Conservation (phyloP, 2,113 vertebrate species). For the Neotoma lepida region DNA sequence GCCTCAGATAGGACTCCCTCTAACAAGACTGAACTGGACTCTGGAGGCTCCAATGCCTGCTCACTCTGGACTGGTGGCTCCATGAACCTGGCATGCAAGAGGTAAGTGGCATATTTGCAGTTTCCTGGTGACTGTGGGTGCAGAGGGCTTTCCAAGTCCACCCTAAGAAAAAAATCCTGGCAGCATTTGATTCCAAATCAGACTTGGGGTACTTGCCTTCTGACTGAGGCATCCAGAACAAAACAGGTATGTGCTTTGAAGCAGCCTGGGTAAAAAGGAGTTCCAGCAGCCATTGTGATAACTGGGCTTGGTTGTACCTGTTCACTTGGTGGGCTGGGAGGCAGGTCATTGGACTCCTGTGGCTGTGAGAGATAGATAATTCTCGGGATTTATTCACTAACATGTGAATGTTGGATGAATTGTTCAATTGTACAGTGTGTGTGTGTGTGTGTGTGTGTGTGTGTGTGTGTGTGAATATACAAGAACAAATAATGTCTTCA, state of each 20-base stretch:
- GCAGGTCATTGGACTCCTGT: neutral
- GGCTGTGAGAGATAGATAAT: neutral
- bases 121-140: neutral
- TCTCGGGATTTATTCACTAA: neutral
- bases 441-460: neutral
- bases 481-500: neutral
- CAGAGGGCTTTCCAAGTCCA: neutral
- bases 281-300: neutral
- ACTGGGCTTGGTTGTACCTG: neutral
- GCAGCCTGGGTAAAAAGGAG: neutral
- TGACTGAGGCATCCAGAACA: neutral
- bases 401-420: neutral
- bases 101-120: too few relatives aligned
- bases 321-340: neutral
- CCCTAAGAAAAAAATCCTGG: neutral
- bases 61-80: neutral
- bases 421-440: neutral
- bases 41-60: neutral
- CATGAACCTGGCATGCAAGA: neutral
- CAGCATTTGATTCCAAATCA: neutral
- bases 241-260: neutral
- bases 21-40: conserved; percentile 37
- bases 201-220: neutral
- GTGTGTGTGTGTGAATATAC: neutral
- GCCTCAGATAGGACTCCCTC: neutral